Evolutionary conservation across 35 echinoderm and acorn worm species (phyloP).

Genomic region (Patiria miniata): DNA sequence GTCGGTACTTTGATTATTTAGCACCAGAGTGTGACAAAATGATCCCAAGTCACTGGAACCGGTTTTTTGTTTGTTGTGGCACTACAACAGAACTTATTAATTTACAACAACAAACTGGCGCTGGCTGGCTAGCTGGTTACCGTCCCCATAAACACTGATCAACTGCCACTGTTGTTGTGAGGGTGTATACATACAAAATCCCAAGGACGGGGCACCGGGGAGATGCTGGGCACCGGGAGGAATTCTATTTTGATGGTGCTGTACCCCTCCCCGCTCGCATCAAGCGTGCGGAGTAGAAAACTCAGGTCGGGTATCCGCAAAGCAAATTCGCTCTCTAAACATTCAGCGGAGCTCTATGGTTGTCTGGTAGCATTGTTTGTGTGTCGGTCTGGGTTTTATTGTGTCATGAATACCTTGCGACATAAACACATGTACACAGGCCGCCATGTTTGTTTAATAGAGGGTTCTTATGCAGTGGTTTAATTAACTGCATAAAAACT

Average conservation of each 20-base stretch:
- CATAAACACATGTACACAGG: too few species aligned
- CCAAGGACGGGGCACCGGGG: neutral
- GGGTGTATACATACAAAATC: too few species aligned
- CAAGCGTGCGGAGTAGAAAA: neutral
- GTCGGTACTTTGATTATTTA: too few species aligned
- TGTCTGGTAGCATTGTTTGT: constrained; percentile 10
- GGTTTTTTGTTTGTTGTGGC: constrained; percentile 15
- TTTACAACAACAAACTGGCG: neutral
- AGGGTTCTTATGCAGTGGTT: too few species aligned
- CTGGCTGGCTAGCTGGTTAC: too few species aligned
- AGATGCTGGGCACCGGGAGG: neutral
- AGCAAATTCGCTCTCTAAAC: neutral
- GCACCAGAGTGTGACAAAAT: too few species aligned
- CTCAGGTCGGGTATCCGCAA: neutral
- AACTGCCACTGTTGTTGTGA: too few species aligned
- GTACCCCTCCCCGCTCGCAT: neutral
- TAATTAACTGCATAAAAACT: too few species aligned
- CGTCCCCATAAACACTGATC: too few species aligned
- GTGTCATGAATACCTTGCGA: too few species aligned
- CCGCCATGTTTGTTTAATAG: too few species aligned
- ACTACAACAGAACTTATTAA: constrained; percentile 14
- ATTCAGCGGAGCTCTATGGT: neutral
- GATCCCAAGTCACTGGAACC: neutral
- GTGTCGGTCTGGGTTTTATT: neutral
- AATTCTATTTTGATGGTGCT: neutral